Base-by-base conservation (phyloP, 2,888 invertebrate genomes). In the Pristionchus japonicus region DNA sequence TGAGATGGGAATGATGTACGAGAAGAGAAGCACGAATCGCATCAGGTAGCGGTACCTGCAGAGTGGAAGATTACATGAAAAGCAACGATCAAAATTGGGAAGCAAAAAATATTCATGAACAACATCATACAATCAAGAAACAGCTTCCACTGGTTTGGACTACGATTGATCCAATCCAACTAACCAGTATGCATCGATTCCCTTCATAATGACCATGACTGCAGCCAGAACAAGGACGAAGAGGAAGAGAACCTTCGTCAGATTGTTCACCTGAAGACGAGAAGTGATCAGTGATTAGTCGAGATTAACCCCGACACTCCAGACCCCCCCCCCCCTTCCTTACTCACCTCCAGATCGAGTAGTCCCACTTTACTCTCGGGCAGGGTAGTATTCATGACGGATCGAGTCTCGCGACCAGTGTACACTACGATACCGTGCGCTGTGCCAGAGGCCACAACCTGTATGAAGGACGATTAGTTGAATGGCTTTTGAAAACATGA, bases 1-100 rank as follows among this genome's bases (percentile, higher is more conserved):
- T 96, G 97, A 97, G 93, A 99, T 98, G 27, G 99, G 99, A 94
- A 99, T 98, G 93, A 99, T 99, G 95, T 99, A 99, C 0, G 99
- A 99, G 95, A 99, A 99, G 31, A 99, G 96, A 74, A 99, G 96
- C 87, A 99, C 96, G 94, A 99, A 99, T 94, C 99, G 96, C 95
- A 99, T 98, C 96, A 98, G 96, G 95, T 99, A 99, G 93, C 97
- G 95, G 95, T 91, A 92, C 80, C 80, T 82, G 61, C 9, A 57
- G 23, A 97, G 98, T n/a, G n/a, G n/a, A n/a, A n/a, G n/a, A n/a
- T n/a, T n/a, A n/a, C n/a, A n/a, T n/a, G n/a, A n/a, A n/a, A n/a
- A n/a, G n/a, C n/a, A n/a, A n/a, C n/a, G n/a, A n/a, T n/a, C n/a
- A n/a, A n/a, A n/a, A n/a, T n/a, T n/a, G n/a, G n/a, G n/a, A n/a